Conservation (phyloP, 1,140 invertebrate genomes). For the Palaemon carinicauda region DNA sequence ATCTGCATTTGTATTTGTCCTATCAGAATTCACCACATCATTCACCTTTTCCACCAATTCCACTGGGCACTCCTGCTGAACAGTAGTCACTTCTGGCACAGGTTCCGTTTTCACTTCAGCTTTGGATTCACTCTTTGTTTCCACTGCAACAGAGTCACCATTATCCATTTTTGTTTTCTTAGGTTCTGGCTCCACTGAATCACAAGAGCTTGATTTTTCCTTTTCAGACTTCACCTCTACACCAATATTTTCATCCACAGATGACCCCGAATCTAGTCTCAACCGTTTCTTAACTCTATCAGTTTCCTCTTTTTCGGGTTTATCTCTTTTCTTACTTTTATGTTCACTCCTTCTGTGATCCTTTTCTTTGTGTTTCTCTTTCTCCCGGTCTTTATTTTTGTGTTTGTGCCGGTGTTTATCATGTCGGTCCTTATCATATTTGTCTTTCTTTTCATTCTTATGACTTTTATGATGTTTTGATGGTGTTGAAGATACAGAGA, state of each 20-base stretch:
- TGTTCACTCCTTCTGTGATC: not conserved
- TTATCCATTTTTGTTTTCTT: not conserved
- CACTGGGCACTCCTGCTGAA: not conserved
- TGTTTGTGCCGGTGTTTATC: not conserved
- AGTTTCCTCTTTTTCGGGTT: not conserved
- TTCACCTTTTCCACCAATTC: not conserved
- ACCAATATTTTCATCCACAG: slow-evolving; percentile 10
- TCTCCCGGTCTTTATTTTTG: not conserved
- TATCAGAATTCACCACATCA: no score
- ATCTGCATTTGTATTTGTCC: not conserved
- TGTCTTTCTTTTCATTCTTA: slow-evolving; percentile 32
- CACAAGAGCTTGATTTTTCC: not conserved
- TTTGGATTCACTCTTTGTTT: not conserved
- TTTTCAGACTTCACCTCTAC: slow-evolving; percentile 9
- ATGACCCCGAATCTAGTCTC: slow-evolving; percentile 26
- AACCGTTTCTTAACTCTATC: slow-evolving; percentile 23
- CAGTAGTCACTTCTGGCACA: not conserved
- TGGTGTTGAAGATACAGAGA: not conserved
- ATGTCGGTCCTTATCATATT: slow-evolving; percentile 14
- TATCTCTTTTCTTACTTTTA: not conserved
- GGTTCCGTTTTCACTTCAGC: not conserved
- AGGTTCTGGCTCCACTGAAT: not conserved
- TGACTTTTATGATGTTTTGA: slow-evolving; percentile 22
- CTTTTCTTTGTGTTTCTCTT: slow-evolving; percentile 7
- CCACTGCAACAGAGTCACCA: not conserved